These are phyloP conservation scores for Atethmia centrago DNA, from an alignment of 2,888 invertebrate species.

Conservation along the genomic window DNA sequence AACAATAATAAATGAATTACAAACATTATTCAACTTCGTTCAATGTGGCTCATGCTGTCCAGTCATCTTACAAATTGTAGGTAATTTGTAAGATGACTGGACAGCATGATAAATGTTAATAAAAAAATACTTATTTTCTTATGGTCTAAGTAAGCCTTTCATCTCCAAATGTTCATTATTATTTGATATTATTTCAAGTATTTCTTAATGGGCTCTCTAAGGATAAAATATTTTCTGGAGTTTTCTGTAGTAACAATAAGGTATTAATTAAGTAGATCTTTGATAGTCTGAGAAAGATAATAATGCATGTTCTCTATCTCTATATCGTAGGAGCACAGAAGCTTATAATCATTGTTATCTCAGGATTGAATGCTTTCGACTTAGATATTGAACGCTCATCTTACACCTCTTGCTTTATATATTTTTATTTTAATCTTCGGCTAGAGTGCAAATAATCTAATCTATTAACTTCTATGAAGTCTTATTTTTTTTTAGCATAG, in stretches of 20 bases:
- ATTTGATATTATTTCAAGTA: conserved; percentile 44
- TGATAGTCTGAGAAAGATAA: conserved; percentile 15
- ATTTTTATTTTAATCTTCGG: too few relatives aligned
- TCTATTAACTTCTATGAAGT: not conserved
- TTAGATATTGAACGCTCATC: too few relatives aligned
- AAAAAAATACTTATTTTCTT: conserved; percentile 4
- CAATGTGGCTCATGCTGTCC: not conserved
- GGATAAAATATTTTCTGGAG: conserved; percentile 17
- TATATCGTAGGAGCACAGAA: not conserved
- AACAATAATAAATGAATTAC: not conserved
- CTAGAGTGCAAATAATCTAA: not conserved
- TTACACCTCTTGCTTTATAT: too few relatives aligned
- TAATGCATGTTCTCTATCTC: not conserved
- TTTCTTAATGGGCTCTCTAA: conserved; percentile 16
- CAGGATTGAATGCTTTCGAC: not conserved
- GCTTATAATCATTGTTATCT: not conserved
- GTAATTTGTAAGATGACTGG: too few relatives aligned
- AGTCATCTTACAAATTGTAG: not conserved
- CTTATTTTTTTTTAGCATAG: not conserved
- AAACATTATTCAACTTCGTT: not conserved
- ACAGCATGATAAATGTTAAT: conserved; percentile 15
- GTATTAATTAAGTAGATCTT: conserved; percentile 17
- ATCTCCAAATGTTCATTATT: conserved; percentile 42
- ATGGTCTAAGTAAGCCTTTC: conserved; percentile 22
- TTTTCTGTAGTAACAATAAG: not conserved